Base-by-base conservation (phyloP, 2,113 vertebrate species). In the Crotalus horridus region DNA sequence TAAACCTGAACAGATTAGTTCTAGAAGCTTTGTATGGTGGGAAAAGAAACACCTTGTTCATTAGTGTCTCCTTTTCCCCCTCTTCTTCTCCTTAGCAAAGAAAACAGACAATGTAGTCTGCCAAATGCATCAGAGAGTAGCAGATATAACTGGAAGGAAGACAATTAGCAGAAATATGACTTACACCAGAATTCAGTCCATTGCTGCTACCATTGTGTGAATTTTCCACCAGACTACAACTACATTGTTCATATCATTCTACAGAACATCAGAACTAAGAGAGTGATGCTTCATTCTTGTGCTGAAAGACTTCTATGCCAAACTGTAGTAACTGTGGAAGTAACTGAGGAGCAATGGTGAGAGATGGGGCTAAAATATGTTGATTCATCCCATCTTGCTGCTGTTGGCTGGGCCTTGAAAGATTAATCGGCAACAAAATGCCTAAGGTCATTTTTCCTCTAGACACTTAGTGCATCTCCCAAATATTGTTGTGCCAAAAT, bases 1-100 rank as follows among this genome's bases (percentile, higher is more conserved):
- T 61, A 89, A 69, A 46, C 88, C 3, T 24, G 89, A 90, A 90
- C 58, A 69, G 51, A 90, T 90, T n/a, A 90, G 43, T 90, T 90
- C 59, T 90, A 46, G 48, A 90, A 74, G 33, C 4, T 48, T 48
- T 48, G 15, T 51, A 46, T 64, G 46, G 51, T 61, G 46, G 64
- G 20, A 24, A n/a, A n/a, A 26, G 11, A 43, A 33, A 11, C 43
- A 61, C 26, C 6, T 51, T 29, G 21, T 33, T 69, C 15, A 51
- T 69, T 90, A 1, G n/a, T 15, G 6, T 74, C 6, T n/a, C 24
- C 9, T 46, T 24, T 46, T 39, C 2, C 3, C 26, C 7, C 15
- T 46, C 11, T 59, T 46, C 43, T 13, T 26, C 7, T 23, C 17
- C 0, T 26, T 61, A 17, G 23, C 21, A 48, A 43, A 64, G 43